A percentile compares a stretch with the other conserved stretches of the same genome.
Conservation (phyloP, 1,140 invertebrate genomes). For the Drosophila albomicans region DNA sequence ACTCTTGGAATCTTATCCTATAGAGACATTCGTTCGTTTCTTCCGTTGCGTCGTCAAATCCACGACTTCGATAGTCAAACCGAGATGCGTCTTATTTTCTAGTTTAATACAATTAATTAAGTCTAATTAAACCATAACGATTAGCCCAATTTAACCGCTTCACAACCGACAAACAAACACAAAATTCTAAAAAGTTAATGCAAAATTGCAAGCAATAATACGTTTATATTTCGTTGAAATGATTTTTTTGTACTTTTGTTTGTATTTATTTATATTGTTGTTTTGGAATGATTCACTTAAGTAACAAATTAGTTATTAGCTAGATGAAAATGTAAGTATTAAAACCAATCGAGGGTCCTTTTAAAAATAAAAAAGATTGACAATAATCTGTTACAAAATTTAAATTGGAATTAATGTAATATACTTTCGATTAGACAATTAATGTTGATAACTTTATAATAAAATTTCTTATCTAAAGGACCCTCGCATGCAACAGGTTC, state of each 20-base stretch:
- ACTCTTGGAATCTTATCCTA: slow-evolving; percentile 7
- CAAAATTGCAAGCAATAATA: slow-evolving; percentile 59
- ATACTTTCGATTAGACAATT: neutral
- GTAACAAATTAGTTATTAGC: slow-evolving; percentile 16
- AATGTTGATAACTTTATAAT: neutral
- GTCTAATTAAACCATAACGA: slow-evolving; percentile 36
- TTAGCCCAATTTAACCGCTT: slow-evolving; percentile 50
- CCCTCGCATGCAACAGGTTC: slow-evolving; percentile 9
- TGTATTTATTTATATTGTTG: slow-evolving; percentile 33
- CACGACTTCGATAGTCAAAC: slow-evolving; percentile 79
- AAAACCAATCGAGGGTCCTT: slow-evolving; percentile 6
- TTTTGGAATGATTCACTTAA: slow-evolving; percentile 39
- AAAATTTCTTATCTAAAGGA: neutral
- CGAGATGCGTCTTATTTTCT: slow-evolving; percentile 32
- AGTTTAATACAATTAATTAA: slow-evolving; percentile 15
- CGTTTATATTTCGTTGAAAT: slow-evolving; percentile 27
- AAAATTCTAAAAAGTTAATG: slow-evolving; percentile 4
- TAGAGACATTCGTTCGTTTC: slow-evolving; percentile 53
- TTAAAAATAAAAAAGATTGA: neutral
- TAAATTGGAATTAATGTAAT: neutral
- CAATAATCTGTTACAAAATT: neutral
- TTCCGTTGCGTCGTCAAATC: slow-evolving; percentile 75
- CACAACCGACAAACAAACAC: slow-evolving; percentile 12
- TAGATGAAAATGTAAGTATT: slow-evolving; percentile 40
- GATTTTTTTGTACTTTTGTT: slow-evolving; percentile 42